A percentile compares a stretch with the other conserved stretches of the same genome.
Conservation (phyloP, 2,797 vertebrate genomes). For the Clarias laeviceps region DNA sequence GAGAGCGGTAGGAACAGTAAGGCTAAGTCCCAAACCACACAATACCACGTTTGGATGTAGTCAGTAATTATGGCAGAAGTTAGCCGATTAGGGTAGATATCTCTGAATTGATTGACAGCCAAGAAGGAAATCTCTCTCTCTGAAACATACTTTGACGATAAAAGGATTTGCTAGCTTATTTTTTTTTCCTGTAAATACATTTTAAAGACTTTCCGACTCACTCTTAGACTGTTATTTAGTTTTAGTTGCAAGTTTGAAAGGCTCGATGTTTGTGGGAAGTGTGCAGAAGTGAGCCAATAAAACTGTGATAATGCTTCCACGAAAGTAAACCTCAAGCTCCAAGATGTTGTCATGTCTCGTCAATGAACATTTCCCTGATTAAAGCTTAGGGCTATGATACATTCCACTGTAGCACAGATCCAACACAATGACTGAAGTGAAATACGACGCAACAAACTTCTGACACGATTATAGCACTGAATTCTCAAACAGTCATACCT, state of each 20-base stretch:
- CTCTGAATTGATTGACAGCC: background rate
- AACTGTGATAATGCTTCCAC: background rate
- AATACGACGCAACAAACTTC: background rate
- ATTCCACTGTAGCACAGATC: background rate
- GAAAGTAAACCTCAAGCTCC: background rate
- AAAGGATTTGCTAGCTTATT: background rate
- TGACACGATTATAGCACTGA: background rate
- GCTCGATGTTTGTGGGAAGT: background rate
- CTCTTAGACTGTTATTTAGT: background rate
- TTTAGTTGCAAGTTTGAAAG: background rate
- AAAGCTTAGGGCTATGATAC: background rate
- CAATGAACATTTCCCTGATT: background rate
- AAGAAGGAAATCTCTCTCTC: background rate
- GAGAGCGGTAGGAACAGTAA: conserved; percentile 22
- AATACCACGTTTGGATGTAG: background rate
- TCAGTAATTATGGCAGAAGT: background rate
- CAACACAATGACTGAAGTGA: background rate
- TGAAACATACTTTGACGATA: background rate
- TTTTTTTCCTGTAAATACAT: no score
- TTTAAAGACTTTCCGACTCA: no score
- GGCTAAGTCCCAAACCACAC: conserved; percentile 25
- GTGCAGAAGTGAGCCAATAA: background rate
- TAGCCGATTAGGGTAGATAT: background rate
- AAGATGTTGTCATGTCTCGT: no score
- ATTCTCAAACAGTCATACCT: background rate